phyloP scores from a whole-genome alignment of 2,113 vertebrate genomes.

The Kryptolebias marmoratus region DNA sequence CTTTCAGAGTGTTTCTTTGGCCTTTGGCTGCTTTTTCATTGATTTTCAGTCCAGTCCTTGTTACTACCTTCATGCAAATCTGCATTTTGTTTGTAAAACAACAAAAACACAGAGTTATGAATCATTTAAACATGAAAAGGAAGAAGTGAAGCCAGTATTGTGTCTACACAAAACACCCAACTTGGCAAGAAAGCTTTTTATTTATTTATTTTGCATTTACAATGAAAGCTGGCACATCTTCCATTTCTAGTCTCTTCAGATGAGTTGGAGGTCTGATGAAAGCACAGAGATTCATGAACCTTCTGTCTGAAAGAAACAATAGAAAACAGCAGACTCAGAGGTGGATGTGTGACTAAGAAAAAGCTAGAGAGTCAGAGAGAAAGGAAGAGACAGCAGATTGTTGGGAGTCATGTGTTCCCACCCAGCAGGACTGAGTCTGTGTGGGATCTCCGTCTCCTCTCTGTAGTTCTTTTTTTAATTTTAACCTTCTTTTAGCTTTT shows the following conservation, averaged over 20 bases:
- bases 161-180: neutral
- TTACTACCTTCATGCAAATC: neutral
- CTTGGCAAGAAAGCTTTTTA: neutral
- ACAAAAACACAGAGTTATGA: neutral
- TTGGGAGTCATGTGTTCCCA: constrained; percentile 23
- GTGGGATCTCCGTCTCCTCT: constrained; percentile 4
- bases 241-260: constrained; percentile 22
- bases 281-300: neutral
- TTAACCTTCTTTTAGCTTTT: neutral
- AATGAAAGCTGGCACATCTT: neutral
- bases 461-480: neutral
- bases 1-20: neutral
- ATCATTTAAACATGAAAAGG: neutral
- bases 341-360: neutral
- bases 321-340: neutral
- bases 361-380: constrained; percentile 1
- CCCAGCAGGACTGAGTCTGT: constrained; percentile 13
- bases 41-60: neutral
- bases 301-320: neutral
- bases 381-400: constrained; percentile 14
- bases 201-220: neutral
- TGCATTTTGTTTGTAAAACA: neutral
- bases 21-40: no score
- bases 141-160: neutral
- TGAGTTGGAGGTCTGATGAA: constrained; percentile 13